Conservation (phyloP, 2,797 vertebrate species). For the Phrynocephalus forsythii region DNA sequence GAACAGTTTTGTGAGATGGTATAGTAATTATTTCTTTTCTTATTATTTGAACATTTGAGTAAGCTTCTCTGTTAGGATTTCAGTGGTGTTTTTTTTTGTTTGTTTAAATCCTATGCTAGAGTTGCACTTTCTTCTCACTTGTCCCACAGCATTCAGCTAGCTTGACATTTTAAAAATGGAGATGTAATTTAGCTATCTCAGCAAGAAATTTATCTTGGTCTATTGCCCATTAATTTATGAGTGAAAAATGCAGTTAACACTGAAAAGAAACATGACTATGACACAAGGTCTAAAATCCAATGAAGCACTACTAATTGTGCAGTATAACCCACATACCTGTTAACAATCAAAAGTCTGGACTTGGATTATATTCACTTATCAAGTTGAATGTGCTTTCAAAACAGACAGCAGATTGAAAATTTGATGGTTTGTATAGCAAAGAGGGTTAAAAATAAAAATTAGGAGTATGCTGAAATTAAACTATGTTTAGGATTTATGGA, state of each 20-base stretch:
- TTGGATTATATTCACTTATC: not conserved
- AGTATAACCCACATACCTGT: not conserved
- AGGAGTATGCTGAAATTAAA: not conserved
- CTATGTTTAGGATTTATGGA: not conserved
- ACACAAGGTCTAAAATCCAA: not conserved
- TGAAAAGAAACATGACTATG: not conserved
- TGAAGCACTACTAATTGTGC: not conserved
- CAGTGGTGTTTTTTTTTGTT: no score
- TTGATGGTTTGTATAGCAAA: conserved; percentile 14
- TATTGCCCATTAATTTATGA: not conserved
- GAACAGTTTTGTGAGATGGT: not conserved
- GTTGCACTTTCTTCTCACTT: no score
- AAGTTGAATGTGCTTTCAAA: not conserved
- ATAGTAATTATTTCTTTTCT: not conserved
- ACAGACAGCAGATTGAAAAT: not conserved
- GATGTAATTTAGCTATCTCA: not conserved
- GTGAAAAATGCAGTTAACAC: not conserved
- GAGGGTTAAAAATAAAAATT: not conserved
- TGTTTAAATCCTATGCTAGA: not conserved
- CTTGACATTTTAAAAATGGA: not conserved
- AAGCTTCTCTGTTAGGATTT: not conserved
- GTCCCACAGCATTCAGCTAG: not conserved
- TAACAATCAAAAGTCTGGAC: not conserved
- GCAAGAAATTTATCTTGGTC: not conserved
- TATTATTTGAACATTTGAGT: not conserved